phyloP scores from a whole-genome alignment of 1,140 invertebrate genomes.

The Bombyx mandarina region DNA sequence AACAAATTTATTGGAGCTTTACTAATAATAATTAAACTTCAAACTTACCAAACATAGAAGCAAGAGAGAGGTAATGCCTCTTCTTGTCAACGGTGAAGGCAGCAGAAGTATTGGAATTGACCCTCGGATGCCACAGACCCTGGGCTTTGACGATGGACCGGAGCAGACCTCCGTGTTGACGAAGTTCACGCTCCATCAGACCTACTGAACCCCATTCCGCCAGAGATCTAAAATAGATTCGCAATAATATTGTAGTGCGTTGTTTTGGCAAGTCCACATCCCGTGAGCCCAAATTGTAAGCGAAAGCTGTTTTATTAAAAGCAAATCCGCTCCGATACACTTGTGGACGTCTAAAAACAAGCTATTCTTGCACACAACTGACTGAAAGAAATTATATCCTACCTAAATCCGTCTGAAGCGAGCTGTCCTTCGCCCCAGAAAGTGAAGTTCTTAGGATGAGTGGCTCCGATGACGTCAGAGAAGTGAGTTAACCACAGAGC shows the following conservation, averaged over 20 bases:
- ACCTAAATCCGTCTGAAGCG: slow-evolving; percentile 92
- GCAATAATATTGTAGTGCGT: too few relatives aligned
- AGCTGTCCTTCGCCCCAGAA: slow-evolving; percentile 95
- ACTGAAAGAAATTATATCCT: background rate
- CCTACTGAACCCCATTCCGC: slow-evolving; percentile 95
- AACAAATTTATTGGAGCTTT: too few relatives aligned
- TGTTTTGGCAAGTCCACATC: too few relatives aligned
- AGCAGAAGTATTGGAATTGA: slow-evolving; percentile 89
- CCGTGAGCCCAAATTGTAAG: too few relatives aligned
- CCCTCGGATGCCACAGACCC: slow-evolving; percentile 93
- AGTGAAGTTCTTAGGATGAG: slow-evolving; percentile 90
- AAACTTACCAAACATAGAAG: slow-evolving; percentile 88
- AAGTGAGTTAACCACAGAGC: slow-evolving; percentile 95
- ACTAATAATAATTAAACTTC: too few relatives aligned
- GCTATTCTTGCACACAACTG: too few relatives aligned
- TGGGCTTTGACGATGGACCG: slow-evolving; percentile 95
- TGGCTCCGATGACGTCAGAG: slow-evolving; percentile 97
- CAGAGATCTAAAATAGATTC: slow-evolving; percentile 66
- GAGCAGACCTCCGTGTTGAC: slow-evolving; percentile 83
- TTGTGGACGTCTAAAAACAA: too few relatives aligned
- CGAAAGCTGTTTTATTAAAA: too few relatives aligned
- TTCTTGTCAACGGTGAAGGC: slow-evolving; percentile 90
- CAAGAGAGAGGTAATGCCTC: slow-evolving; percentile 91
- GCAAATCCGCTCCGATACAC: too few relatives aligned
- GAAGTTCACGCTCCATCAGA: slow-evolving; percentile 92